Evolutionary conservation across 2,113 vertebrate genomes (phyloP).

Genomic region (Semicossyphus pulcher): DNA sequence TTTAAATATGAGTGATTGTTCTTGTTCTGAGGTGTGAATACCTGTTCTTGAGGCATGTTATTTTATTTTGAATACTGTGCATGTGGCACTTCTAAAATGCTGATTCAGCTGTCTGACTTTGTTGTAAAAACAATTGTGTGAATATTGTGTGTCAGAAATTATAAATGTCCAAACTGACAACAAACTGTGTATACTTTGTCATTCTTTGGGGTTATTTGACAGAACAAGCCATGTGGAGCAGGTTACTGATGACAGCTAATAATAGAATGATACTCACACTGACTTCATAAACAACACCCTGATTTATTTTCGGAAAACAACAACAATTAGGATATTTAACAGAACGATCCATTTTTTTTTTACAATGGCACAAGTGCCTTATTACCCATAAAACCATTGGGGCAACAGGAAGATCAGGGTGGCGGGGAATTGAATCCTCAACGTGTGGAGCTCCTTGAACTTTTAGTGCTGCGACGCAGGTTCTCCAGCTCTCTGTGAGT

Average conservation of each 20-base stretch:
- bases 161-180: not conserved
- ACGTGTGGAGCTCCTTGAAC: slow-evolving; percentile 27
- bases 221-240: not conserved
- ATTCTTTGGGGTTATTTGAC: not conserved
- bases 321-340: not conserved
- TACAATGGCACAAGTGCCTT: too few species aligned
- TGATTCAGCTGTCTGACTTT: not conserved
- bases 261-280: not conserved
- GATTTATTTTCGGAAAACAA: slow-evolving; percentile 39
- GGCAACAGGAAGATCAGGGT: not conserved
- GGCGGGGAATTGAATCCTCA: slow-evolving; percentile 13
- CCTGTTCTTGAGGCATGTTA: slow-evolving; percentile 20
- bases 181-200: not conserved
- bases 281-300: not conserved
- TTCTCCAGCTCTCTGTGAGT: slow-evolving; percentile 74
- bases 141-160: slow-evolving; percentile 6
- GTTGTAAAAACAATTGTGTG: not conserved
- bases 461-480: slow-evolving; percentile 66
- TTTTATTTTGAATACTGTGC: slow-evolving; percentile 49
- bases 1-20: slow-evolving; percentile 39
- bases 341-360: slow-evolving; percentile 4
- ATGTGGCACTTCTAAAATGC: slow-evolving; percentile 16
- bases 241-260: not conserved
- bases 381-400: slow-evolving; percentile 9
- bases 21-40: slow-evolving; percentile 41